These are phyloP conservation scores for Euleptes europaea DNA, from an alignment of 2,113 vertebrate species.

Conservation along the genomic window DNA sequence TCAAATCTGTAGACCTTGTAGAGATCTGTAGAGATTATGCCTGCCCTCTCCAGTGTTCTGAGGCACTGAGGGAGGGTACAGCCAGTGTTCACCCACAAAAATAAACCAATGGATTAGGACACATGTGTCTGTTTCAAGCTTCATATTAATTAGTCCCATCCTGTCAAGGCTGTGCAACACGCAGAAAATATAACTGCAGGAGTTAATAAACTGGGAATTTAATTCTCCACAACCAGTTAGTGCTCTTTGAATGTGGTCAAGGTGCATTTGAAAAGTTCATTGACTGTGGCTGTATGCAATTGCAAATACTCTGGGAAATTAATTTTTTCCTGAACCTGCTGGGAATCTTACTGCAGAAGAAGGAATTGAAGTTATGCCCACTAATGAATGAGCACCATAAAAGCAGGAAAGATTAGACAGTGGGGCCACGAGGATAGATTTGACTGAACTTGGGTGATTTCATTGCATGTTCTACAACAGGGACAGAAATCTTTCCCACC, in stretches of 20 bases:
- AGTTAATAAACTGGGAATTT: not conserved
- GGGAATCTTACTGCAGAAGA: not conserved
- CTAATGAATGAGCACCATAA: conserved; percentile 10
- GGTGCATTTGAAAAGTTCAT: not conserved
- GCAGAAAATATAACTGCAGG: not conserved
- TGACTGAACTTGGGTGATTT: not conserved
- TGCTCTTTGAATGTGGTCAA: not conserved
- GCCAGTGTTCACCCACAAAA: not conserved
- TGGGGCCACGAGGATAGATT: not conserved
- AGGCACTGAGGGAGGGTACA: not conserved
- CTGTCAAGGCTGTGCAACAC: not conserved
- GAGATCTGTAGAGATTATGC: not conserved
- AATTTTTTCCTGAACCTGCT: not conserved
- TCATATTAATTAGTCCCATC: not conserved
- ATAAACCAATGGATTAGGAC: not conserved
- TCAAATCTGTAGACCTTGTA: no score
- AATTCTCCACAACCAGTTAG: not conserved
- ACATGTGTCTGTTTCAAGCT: not conserved
- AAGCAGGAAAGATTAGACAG: not conserved
- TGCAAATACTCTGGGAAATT: conserved; percentile 3
- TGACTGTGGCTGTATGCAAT: not conserved
- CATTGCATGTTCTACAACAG: not conserved
- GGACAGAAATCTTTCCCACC: not conserved
- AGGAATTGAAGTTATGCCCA: not conserved
- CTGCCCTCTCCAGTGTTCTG: not conserved